phyloP scores from a whole-genome alignment of 2,888 invertebrate genomes.

The Dromius quadrimaculatus region DNA sequence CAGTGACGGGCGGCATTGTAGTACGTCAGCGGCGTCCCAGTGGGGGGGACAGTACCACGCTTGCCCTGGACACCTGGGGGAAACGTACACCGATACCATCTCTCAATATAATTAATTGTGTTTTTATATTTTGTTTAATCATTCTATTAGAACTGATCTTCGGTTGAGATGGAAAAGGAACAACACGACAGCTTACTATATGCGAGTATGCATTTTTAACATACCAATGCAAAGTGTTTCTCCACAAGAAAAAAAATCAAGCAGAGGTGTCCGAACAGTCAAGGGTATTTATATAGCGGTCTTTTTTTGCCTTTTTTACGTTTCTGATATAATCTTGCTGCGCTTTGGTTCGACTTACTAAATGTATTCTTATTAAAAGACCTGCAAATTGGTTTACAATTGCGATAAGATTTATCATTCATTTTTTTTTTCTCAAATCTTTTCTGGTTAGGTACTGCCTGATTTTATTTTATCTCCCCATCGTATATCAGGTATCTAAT shows the following conservation, averaged over 20 bases:
- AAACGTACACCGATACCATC: constrained; percentile 63
- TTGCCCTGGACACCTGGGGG: constrained; percentile 64
- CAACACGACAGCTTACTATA: constrained; percentile 50
- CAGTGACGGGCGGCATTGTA: constrained; percentile 35
- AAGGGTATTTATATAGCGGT: constrained; percentile 48
- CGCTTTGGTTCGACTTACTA: constrained; percentile 16
- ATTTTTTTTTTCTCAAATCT: too few relatives aligned
- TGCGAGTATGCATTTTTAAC: constrained; percentile 62
- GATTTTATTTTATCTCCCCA: too few relatives aligned
- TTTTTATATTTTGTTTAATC: constrained; percentile 68
- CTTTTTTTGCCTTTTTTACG: constrained; percentile 33
- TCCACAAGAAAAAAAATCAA: constrained; percentile 38
- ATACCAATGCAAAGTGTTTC: constrained; percentile 63
- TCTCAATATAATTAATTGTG: constrained; percentile 67
- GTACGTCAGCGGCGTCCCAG: constrained; percentile 23
- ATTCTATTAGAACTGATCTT: constrained; percentile 65
- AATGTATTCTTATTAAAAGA: constrained; percentile 41
- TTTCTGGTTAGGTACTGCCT: too few relatives aligned
- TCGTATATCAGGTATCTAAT: too few relatives aligned
- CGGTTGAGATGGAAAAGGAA: constrained; percentile 19
- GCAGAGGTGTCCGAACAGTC: constrained; percentile 50
- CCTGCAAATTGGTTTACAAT: constrained; percentile 46
- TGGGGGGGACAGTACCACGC: constrained; percentile 57
- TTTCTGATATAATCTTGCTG: constrained; percentile 33
- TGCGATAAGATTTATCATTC: constrained; percentile 28